phyloP scores from a whole-genome alignment of 1,140 invertebrate genomes.

The Magallana gigas region DNA sequence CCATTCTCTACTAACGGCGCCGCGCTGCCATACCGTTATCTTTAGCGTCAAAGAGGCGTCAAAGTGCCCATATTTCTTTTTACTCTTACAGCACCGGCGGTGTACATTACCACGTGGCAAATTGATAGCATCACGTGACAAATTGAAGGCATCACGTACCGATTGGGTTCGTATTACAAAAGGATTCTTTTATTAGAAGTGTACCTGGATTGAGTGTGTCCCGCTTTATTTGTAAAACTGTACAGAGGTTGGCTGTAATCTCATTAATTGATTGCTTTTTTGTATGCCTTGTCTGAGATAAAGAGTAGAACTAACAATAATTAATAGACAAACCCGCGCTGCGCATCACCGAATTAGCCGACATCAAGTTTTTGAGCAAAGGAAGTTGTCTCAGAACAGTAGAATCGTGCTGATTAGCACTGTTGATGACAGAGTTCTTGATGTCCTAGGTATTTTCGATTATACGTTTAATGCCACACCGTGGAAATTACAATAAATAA shows the following conservation, averaged over 20 bases:
- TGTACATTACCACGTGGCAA: neutral
- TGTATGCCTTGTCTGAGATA: neutral
- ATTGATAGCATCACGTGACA: neutral
- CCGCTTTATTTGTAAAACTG: neutral
- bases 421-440: neutral
- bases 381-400: too few relatives aligned
- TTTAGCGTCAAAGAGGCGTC: too few relatives aligned
- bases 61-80: neutral
- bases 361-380: too few relatives aligned
- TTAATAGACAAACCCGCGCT: neutral
- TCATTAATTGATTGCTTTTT: conserved; percentile 14
- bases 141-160: neutral
- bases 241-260: neutral
- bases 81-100: neutral
- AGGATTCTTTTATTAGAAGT: neutral
- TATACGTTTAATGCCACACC: neutral
- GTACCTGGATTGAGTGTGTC: neutral
- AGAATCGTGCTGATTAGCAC: too few relatives aligned
- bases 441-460: neutral
- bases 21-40: too few relatives aligned
- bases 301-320: conserved; percentile 25
- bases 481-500: neutral
- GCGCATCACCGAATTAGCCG: neutral
- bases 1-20: too few relatives aligned
- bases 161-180: conserved; percentile 18